phyloP scores from a whole-genome alignment of 2,113 vertebrate genomes.

The Lota lota region DNA sequence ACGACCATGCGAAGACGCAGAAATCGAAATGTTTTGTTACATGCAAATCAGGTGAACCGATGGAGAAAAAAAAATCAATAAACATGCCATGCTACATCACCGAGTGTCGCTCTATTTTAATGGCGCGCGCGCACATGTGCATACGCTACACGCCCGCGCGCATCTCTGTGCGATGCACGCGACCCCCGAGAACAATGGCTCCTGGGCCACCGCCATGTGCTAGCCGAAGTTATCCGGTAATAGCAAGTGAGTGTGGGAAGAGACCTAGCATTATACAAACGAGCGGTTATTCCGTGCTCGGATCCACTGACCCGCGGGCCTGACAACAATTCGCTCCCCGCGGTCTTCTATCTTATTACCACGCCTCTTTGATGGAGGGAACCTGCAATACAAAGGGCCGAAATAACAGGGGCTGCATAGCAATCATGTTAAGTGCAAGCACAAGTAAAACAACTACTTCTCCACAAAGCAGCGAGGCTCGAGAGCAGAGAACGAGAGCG shows the following conservation, averaged over 20 bases:
- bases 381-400: slow-evolving; percentile 42
- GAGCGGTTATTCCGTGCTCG: slow-evolving; percentile 45
- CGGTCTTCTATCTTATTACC: slow-evolving; percentile 36
- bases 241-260: slow-evolving; percentile 33
- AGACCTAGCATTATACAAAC: slow-evolving; percentile 63
- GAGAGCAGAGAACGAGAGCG: not conserved
- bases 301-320: slow-evolving; percentile 25
- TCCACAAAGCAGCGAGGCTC: slow-evolving; percentile 9
- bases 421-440: slow-evolving; percentile 38
- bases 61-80: too few relatives aligned
- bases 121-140: too few relatives aligned
- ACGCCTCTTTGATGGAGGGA: slow-evolving; percentile 34
- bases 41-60: too few relatives aligned
- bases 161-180: too few relatives aligned
- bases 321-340: slow-evolving; percentile 19
- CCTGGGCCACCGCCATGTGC: slow-evolving; percentile 6
- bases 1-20: too few relatives aligned
- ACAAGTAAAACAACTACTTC: slow-evolving; percentile 14
- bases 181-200: slow-evolving; percentile 19
- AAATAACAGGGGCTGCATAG: slow-evolving; percentile 45
- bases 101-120: too few relatives aligned
- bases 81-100: too few relatives aligned
- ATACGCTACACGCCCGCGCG: too few relatives aligned
- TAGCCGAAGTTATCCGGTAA: slow-evolving; percentile 47
- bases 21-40: too few relatives aligned